Evolutionary conservation across 2,888 invertebrate genomes (phyloP).

Genomic region (Tenthredo livida): DNA sequence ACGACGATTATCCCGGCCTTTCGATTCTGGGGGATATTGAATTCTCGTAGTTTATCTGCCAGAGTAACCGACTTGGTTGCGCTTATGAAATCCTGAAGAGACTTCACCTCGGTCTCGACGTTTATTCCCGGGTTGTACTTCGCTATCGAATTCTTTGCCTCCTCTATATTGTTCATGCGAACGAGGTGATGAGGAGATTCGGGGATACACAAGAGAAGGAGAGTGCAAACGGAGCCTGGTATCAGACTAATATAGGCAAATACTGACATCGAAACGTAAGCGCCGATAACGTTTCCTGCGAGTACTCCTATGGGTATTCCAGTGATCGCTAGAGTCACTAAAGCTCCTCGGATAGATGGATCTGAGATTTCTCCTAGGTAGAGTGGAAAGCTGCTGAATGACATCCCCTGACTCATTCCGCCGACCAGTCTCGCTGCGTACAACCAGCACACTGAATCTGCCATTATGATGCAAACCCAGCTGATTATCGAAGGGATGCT

Average conservation of each 20-base stretch:
- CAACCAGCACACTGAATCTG: constrained; percentile 50
- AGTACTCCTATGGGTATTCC: constrained; percentile 5
- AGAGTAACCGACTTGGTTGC: constrained; percentile 53
- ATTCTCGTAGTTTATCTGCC: constrained; percentile 53
- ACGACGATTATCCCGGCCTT: constrained; percentile 62
- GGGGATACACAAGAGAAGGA: constrained; percentile 6
- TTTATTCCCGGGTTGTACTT: constrained; percentile 66
- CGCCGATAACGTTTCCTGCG: constrained; percentile 21
- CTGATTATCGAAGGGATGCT: constrained; percentile 56
- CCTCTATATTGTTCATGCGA: constrained; percentile 48
- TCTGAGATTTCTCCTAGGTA: constrained; percentile 70
- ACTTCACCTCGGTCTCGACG: constrained; percentile 60
- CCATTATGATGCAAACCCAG: constrained; percentile 55
- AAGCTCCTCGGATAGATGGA: constrained; percentile 66
- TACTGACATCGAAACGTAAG: constrained; percentile 30
- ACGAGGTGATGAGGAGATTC: constrained; percentile 49
- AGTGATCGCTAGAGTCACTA: constrained; percentile 57
- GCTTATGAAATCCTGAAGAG: constrained; percentile 61
- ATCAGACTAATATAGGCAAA: constrained; percentile 49
- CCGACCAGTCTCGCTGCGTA: constrained; percentile 59
- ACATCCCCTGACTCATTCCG: constrained; percentile 65
- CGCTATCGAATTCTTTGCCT: constrained; percentile 63
- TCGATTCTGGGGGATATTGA: constrained; percentile 58
- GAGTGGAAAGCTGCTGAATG: constrained; percentile 66
- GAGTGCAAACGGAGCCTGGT: neutral